Conservation (phyloP, 2,797 vertebrate species). For the Petrocephalus sullivani region DNA sequence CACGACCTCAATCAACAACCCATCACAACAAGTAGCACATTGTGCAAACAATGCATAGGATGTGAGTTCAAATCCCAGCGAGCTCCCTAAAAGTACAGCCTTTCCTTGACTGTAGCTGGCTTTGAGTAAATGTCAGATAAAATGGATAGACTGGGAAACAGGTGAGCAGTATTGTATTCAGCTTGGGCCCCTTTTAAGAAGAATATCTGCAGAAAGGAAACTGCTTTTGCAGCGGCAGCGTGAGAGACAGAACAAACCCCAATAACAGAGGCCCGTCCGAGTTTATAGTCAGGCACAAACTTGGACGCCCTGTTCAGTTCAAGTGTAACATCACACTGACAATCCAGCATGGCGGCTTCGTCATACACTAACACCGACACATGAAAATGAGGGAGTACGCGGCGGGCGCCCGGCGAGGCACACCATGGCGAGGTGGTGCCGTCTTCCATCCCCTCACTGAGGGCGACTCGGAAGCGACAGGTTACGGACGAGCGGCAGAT, state of each 20-base stretch:
- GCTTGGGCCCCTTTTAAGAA: not conserved
- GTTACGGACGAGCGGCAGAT: not conserved
- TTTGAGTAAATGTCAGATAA: not conserved
- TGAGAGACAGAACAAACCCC: conserved; percentile 39
- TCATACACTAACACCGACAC: not conserved
- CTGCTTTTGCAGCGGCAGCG: conserved; percentile 38
- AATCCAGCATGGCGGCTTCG: not conserved
- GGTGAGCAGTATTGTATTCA: not conserved
- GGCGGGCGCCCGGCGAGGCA: conserved; percentile 39
- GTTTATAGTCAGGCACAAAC: conserved; percentile 53
- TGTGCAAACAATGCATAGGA: not conserved
- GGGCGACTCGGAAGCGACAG: conserved; percentile 40
- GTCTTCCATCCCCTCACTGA: conserved; percentile 30
- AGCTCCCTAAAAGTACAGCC: not conserved
- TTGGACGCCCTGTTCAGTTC: conserved; percentile 39
- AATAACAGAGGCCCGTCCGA: conserved; percentile 47
- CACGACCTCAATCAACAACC: not conserved
- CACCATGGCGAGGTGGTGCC: conserved; percentile 30
- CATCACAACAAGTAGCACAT: not conserved
- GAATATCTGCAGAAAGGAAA: not conserved
- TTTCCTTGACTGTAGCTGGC: not conserved
- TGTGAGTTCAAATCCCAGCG: not conserved
- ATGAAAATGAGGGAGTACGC: conserved; percentile 35
- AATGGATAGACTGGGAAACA: not conserved
- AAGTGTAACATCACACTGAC: conserved; percentile 26